Base-by-base conservation (phyloP, 2,888 invertebrate species). In the Zygothrica quintamaculata region DNA sequence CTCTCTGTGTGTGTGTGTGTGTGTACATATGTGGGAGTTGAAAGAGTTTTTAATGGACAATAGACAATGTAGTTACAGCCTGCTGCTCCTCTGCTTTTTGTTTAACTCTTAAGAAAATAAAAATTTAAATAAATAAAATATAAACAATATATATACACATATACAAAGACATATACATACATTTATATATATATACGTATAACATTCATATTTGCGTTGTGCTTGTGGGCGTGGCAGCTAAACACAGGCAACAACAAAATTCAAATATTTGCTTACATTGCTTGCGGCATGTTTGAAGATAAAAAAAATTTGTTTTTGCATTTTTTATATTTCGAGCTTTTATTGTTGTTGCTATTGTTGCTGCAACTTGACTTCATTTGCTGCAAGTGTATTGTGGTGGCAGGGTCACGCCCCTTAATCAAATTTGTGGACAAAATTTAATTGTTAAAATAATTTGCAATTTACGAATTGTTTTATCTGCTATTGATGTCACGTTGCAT, bases 21-120 rank as follows among this genome's bases (percentile, higher is more conserved):
- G 7, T 71, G 66, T 56, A 29, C 36, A 18, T 12, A 18, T n/a
- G 36, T 11, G 46, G 4, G 11, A 33, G 12, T 11, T 31, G 39
- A 47, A 34, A 62, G 43, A 62, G 53, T 62, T 52, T 43, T 65
- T 29, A 25, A 53, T 62, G 61, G n/a, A n/a, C n/a, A n/a, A n/a
- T n/a, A n/a, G n/a, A n/a, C n/a, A n/a, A n/a, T n/a, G n/a, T n/a
- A n/a, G n/a, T n/a, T n/a, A n/a, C n/a, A n/a, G n/a, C n/a, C n/a
- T n/a, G n/a, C n/a, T n/a, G n/a, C n/a, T n/a, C n/a, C n/a, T n/a
- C n/a, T 25, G 36, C 25, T 29, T 5, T 29, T 29, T 22, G 18
- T 5, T 5, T 22, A 22, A 5, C 5, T 22, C 2, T 22, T 22
- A 22, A 22, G 5, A 5, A 22, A 22, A 22, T 22, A 5, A 2